A percentile compares a stretch with the other conserved stretches of the same genome.
Conservation (phyloP, 2,888 invertebrate species). For the Cyclophora punctaria region DNA sequence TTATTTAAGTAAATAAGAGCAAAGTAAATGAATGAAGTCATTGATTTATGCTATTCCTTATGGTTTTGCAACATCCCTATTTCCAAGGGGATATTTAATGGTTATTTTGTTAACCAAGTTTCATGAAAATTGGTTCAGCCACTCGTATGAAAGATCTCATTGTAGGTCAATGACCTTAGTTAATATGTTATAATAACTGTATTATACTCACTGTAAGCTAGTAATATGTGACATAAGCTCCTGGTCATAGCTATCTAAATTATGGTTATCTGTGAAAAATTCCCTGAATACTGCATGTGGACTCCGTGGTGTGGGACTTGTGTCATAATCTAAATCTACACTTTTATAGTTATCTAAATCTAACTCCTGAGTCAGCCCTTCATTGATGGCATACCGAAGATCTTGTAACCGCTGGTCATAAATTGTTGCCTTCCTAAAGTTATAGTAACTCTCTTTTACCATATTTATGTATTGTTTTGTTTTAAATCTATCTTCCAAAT, state of each 20-base stretch:
- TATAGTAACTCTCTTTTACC: constrained; percentile 67
- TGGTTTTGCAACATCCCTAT: too few relatives aligned
- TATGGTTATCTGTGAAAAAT: constrained; percentile 54
- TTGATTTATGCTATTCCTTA: too few relatives aligned
- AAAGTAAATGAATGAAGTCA: too few relatives aligned
- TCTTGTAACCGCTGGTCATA: constrained; percentile 65
- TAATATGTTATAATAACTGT: neutral
- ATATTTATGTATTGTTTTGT: constrained; percentile 52
- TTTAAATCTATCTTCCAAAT: constrained; percentile 46
- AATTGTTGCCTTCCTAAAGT: constrained; percentile 62
- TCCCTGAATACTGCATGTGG: constrained; percentile 65
- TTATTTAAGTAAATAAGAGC: too few relatives aligned
- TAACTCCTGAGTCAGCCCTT: constrained; percentile 62
- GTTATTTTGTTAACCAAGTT: too few relatives aligned
- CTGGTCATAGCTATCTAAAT: constrained; percentile 55
- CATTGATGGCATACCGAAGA: constrained; percentile 63
- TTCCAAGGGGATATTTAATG: too few relatives aligned
- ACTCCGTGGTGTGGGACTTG: constrained; percentile 37
- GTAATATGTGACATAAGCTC: constrained; percentile 57
- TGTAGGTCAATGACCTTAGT: too few relatives aligned
- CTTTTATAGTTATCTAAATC: constrained; percentile 29
- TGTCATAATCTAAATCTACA: too few relatives aligned
- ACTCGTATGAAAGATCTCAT: too few relatives aligned
- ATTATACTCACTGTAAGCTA: constrained; percentile 57
- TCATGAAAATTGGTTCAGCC: too few relatives aligned